Percentiles rank a stretch among this genome's conserved stretches.
Conservation (phyloP, 2,797 vertebrate genomes). For the Tragopan temminckii region DNA sequence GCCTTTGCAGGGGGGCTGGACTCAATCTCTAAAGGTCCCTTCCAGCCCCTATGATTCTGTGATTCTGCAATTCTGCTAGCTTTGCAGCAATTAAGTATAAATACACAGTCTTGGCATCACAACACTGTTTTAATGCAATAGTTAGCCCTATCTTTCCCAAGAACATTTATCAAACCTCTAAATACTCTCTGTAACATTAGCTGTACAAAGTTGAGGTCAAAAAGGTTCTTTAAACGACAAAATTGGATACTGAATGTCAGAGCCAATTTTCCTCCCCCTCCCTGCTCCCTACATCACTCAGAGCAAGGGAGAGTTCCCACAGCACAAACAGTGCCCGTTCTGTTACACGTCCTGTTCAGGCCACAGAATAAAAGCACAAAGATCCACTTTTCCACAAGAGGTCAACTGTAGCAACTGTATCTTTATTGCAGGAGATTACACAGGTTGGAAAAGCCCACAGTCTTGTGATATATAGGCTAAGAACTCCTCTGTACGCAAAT, state of each 20-base stretch:
- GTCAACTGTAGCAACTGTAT: conserved; percentile 24
- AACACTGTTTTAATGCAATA: conserved; percentile 59
- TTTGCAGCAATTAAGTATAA: conserved; percentile 36
- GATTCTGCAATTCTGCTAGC: background rate
- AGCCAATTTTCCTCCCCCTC: conserved; percentile 21
- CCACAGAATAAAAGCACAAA: conserved; percentile 8
- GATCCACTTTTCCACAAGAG: conserved; percentile 32
- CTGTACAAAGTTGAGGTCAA: conserved; percentile 19
- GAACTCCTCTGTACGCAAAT: background rate
- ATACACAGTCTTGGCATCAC: conserved; percentile 32
- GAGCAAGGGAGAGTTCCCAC: conserved; percentile 48
- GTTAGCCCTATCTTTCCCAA: conserved; percentile 57
- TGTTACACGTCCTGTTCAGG: conserved; percentile 21
- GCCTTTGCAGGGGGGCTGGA: no score
- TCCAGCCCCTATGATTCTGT: no score
- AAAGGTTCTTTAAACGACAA: conserved; percentile 42
- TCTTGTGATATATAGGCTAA: fast-evolving
- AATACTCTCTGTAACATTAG: conserved; percentile 27
- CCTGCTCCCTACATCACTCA: conserved; percentile 14
- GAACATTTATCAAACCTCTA: conserved; percentile 28
- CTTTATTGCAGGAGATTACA: background rate
- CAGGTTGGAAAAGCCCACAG: conserved; percentile 17
- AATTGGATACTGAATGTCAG: background rate
- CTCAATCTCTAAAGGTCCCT: no score
- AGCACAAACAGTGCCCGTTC: conserved; percentile 29